Percentiles rank a stretch among this genome's conserved stretches.
Conservation (phyloP, 2,113 vertebrate species). For the Anser cygnoides region DNA sequence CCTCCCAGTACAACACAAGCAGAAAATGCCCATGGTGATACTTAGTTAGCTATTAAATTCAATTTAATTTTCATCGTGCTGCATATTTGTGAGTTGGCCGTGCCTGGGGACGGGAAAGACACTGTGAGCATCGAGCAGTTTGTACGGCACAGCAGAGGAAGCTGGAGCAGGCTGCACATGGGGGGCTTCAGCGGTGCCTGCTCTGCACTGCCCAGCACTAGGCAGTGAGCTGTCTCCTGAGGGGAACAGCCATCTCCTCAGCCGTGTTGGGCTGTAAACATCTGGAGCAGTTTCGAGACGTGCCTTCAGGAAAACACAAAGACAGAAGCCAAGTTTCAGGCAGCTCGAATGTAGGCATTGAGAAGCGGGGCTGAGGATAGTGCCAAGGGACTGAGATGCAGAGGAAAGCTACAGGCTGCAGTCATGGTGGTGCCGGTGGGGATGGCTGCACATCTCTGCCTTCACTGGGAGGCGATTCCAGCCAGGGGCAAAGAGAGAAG, state of each 20-base stretch:
- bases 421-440: background rate
- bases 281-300: background rate
- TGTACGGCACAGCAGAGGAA: background rate
- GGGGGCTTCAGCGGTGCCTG: background rate
- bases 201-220: background rate
- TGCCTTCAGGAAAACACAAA: background rate
- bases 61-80: constrained; percentile 38
- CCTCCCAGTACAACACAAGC: background rate
- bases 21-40: constrained; percentile 40
- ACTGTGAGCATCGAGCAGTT: fast-evolving
- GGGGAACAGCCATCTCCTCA: background rate
- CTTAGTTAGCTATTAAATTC: constrained; percentile 53
- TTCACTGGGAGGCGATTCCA: background rate
- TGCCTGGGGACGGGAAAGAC: background rate
- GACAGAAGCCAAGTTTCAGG: background rate
- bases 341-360: background rate
- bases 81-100: constrained; percentile 11
- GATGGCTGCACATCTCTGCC: background rate
- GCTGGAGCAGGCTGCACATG: background rate
- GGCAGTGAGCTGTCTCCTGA: background rate
- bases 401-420: background rate
- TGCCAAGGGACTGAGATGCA: background rate
- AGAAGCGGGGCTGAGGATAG: fast-evolving
- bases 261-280: background rate
- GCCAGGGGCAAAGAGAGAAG: background rate